Evolutionary conservation across 2,113 vertebrate species (phyloP), one percentile per base, ranked within the genome.

Genomic region (Cheirogaleus medius): DNA sequence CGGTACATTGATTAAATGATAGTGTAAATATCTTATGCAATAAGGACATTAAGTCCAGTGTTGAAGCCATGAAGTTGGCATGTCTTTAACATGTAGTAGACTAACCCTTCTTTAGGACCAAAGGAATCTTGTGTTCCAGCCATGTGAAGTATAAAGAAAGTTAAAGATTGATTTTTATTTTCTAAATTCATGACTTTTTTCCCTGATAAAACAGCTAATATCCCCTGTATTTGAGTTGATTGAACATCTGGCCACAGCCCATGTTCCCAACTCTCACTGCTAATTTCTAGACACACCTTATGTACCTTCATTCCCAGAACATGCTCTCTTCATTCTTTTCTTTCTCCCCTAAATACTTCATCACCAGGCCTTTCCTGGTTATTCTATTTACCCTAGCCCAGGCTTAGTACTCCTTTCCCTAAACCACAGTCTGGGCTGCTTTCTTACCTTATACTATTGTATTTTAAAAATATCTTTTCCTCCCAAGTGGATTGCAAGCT

Each of bases 131-230:
- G 11, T 88, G 13, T 74, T 82, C 37, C 37, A 74, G 60, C 15
- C 37, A 27, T 4, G 17, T 58, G 18, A 91, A 60, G 3, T 92
- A 86, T 37, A 85, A 94, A 64, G 49, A 64, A 91, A 12, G 20
- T 74, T 90, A 78, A 71, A 94, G 87, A 66, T 68, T 73, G 60
- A 74, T 58, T 87, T 96, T 96, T 87, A 37, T 73, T 92, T 88
- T 14, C 58, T 83, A 56, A 87, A 56, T 44, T 87, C 4, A 17
- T 60, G 66, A 29, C 17, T 47, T 54, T 78, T 91, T 90, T 68
- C 95, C 85, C 87, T 92, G n/a, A 44, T 88, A 56, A 52, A 90
- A 81, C 56, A 66, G 32, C 15, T n/a, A 7, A 3, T 44, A 7
- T 11, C 15, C 9, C 8, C 8, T 60, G 14, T 25, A 37, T 58